phyloP scores from a whole-genome alignment of 2,113 vertebrate species.

The Perccottus glenii region DNA sequence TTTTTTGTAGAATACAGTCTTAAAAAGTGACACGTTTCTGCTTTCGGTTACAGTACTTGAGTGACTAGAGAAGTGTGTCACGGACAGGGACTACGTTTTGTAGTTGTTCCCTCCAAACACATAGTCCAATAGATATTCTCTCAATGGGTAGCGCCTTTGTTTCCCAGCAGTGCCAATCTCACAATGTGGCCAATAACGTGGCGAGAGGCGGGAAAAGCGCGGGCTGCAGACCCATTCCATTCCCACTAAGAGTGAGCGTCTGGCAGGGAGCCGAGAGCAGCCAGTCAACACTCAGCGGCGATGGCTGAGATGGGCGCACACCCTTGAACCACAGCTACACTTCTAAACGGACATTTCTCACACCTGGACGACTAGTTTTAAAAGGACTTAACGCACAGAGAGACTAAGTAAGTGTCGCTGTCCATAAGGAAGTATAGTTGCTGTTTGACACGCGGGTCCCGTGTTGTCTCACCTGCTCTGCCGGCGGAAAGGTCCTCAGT shows the following conservation, averaged over 20 bases:
- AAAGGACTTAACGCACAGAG: conserved; percentile 2
- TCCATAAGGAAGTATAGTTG: conserved; percentile 26
- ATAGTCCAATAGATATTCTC: conserved; percentile 34
- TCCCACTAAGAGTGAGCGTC: conserved; percentile 64
- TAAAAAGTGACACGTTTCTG: too few species aligned
- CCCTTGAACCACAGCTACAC: conserved; percentile 67
- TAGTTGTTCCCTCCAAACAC: conserved; percentile 4
- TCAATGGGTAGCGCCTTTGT: conserved; percentile 42
- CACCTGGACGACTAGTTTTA: conserved; percentile 25
- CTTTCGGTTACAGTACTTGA: too few species aligned
- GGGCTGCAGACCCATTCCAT: conserved; percentile 58
- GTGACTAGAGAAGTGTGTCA: too few species aligned
- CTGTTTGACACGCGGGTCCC: conserved; percentile 56
- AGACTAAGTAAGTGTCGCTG: conserved; percentile 30
- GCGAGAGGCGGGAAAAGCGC: conserved; percentile 71
- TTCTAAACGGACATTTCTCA: conserved; percentile 38
- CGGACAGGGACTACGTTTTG: not conserved
- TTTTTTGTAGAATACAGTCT: too few species aligned
- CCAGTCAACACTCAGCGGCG: conserved; percentile 47
- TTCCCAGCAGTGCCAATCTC: conserved; percentile 53
- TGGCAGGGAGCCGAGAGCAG: conserved; percentile 57
- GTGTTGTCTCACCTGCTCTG: conserved; percentile 70
- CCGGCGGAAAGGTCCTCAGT: conserved; percentile 59
- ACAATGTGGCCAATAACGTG: conserved; percentile 70
- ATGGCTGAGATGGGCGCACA: conserved; percentile 73